phyloP scores from a whole-genome alignment of 2,888 invertebrate species.

The Acanthococcus lagerstroemiae region DNA sequence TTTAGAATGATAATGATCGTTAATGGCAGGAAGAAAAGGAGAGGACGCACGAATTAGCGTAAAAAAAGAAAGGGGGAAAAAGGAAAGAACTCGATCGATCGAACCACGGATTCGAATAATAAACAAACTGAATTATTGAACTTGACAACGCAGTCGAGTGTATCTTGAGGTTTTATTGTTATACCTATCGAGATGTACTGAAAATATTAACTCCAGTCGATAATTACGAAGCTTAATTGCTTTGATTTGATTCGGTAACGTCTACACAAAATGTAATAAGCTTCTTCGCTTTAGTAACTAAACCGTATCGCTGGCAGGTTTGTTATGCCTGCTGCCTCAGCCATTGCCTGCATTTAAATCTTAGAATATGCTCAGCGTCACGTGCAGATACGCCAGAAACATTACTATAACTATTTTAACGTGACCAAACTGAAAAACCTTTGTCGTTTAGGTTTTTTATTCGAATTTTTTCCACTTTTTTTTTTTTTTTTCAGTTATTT shows the following conservation, averaged over 20 bases:
- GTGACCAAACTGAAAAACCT: slow-evolving; percentile 17
- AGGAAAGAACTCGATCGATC: neutral
- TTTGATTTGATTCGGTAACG: slow-evolving; percentile 22
- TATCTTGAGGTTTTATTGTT: slow-evolving; percentile 3
- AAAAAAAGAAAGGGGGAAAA: neutral
- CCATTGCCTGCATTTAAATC: neutral
- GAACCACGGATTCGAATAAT: slow-evolving; percentile 6
- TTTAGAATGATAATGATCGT: slow-evolving; percentile 7
- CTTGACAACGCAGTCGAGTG: slow-evolving; percentile 21
- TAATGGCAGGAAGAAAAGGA: neutral
- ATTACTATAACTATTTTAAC: slow-evolving; percentile 6
- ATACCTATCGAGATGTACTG: neutral
- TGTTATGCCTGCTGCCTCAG: neutral
- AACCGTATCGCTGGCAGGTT: slow-evolving; percentile 13
- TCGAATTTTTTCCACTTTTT: too few species aligned
- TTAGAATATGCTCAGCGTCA: slow-evolving; percentile 8
- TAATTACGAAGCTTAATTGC: slow-evolving; percentile 23
- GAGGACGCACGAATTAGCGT: neutral
- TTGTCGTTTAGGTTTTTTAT: slow-evolving; percentile 11
- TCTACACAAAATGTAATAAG: slow-evolving; percentile 21
- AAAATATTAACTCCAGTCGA: slow-evolving; percentile 12
- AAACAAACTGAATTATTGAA: slow-evolving; percentile 25
- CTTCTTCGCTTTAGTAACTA: slow-evolving; percentile 20
- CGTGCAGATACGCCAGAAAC: slow-evolving; percentile 18
- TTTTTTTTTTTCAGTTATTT: too few species aligned